A percentile compares a stretch with the other conserved stretches of the same genome.
Evolutionary conservation across 2,113 vertebrate genomes (phyloP).

Genomic region (Cygnus buccinator): DNA sequence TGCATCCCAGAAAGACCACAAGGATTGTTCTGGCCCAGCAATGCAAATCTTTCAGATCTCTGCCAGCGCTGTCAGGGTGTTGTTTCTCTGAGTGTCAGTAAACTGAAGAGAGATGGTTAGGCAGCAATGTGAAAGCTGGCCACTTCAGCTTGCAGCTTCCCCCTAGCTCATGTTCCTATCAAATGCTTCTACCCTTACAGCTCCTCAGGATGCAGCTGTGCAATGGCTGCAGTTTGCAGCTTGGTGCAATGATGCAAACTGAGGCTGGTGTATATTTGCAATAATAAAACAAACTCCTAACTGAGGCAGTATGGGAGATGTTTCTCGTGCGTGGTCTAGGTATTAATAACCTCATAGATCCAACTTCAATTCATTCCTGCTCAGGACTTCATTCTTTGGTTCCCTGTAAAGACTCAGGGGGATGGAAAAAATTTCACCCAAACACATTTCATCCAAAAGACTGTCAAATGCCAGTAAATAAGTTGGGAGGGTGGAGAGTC

Average conservation of each 20-base stretch:
- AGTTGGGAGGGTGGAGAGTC: background rate
- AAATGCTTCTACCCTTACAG: background rate
- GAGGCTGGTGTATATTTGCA: background rate
- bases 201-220: background rate
- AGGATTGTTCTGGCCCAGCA: background rate
- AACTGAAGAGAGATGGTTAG: background rate
- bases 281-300: background rate
- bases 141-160: background rate
- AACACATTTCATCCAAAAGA: background rate
- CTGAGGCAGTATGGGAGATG: background rate
- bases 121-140: background rate
- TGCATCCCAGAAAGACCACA: background rate
- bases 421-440: background rate
- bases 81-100: background rate
- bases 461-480: background rate
- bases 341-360: background rate
- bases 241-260: background rate
- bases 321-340: background rate
- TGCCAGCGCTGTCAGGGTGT: rapidly evolving
- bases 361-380: background rate
- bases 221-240: background rate
- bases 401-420: background rate
- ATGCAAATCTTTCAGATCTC: rapidly evolving
- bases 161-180: background rate
- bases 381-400: background rate